These are phyloP conservation scores for Xanthia togata DNA, from an alignment of 2,888 invertebrate species.

Conservation along the genomic window DNA sequence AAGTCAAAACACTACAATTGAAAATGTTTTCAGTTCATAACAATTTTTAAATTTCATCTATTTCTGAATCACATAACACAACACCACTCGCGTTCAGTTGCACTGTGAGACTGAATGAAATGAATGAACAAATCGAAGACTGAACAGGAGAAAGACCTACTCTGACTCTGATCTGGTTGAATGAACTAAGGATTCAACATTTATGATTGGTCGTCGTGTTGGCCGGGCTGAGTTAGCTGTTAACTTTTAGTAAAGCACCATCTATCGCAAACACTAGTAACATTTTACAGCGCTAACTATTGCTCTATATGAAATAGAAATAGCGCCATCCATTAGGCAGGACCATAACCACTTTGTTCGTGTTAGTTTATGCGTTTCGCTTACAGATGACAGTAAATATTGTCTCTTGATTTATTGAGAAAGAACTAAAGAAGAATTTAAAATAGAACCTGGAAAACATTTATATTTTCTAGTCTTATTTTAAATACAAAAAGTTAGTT, in stretches of 20 bases:
- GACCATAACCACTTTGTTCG: background rate
- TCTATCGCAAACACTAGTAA: conserved; percentile 27
- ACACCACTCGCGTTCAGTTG: conserved; percentile 65
- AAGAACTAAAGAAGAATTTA: background rate
- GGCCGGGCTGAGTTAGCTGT: conserved; percentile 7
- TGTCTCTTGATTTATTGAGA: too few species aligned
- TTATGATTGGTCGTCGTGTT: conserved; percentile 52
- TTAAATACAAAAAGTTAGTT: background rate
- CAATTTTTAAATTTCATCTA: conserved; percentile 66
- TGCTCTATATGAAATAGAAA: too few species aligned
- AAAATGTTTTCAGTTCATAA: conserved; percentile 70
- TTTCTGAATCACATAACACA: conserved; percentile 67
- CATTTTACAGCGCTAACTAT: conserved; percentile 20
- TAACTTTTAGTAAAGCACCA: conserved; percentile 22
- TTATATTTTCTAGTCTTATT: background rate
- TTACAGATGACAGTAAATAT: conserved; percentile 35
- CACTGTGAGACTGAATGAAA: conserved; percentile 74
- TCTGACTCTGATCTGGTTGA: conserved; percentile 50
- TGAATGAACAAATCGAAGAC: conserved; percentile 37
- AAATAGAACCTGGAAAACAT: background rate
- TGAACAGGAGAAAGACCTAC: conserved; percentile 41
- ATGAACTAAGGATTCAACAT: conserved; percentile 53
- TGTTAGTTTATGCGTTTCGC: background rate
- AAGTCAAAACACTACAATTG: conserved; percentile 51
- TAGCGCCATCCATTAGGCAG: too few species aligned